Evolutionary conservation across 2,797 vertebrate species (phyloP).

Genomic region (Rhincodon typus): DNA sequence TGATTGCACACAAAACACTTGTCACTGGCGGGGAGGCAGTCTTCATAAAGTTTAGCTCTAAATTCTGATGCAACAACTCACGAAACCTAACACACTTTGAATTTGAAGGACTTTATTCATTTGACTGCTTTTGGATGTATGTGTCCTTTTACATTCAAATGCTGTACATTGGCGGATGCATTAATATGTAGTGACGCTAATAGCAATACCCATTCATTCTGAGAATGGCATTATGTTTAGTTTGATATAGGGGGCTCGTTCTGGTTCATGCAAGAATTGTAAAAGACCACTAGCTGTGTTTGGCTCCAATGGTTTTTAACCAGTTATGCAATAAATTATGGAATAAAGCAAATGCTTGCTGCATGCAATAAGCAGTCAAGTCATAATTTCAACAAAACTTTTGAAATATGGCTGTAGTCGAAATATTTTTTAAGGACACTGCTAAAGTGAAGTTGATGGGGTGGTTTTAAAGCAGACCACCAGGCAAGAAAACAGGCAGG

Average conservation of each 20-base stretch:
- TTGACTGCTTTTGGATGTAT: not conserved
- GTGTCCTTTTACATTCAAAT: not conserved
- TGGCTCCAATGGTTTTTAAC: not conserved
- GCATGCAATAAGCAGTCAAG: not conserved
- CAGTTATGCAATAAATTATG: conserved; percentile 18
- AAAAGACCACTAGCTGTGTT: not conserved
- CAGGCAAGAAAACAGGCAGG: not conserved
- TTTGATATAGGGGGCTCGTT: not conserved
- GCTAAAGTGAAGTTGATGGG: not conserved
- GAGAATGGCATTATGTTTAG: not conserved
- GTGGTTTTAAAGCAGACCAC: not conserved
- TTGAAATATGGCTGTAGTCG: not conserved
- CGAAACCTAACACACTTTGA: not conserved
- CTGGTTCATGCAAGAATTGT: not conserved
- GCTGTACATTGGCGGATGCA: not conserved
- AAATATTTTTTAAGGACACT: not conserved
- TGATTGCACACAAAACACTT: not conserved
- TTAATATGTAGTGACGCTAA: not conserved
- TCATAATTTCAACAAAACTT: not conserved
- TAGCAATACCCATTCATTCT: not conserved
- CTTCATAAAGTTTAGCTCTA: conserved; percentile 12
- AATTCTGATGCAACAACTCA: not conserved
- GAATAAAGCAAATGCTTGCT: not conserved
- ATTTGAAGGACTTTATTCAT: not conserved
- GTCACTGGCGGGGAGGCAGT: not conserved